Percentiles rank a stretch among this genome's conserved stretches.
phyloP scores from a whole-genome alignment of 2,888 invertebrate species.

The Nomada fabriciana region DNA sequence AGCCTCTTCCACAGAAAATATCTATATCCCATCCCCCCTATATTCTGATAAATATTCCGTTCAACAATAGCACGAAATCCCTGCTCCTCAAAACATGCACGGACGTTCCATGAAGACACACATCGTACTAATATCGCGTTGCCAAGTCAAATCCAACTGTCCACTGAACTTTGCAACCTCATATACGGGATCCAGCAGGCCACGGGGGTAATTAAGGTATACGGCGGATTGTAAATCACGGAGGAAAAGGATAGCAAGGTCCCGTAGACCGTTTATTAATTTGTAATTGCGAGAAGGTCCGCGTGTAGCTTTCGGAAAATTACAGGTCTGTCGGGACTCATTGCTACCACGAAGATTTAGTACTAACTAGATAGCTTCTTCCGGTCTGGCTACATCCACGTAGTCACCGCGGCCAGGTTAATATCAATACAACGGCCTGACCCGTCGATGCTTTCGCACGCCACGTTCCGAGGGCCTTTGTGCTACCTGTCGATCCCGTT shows the following conservation, averaged over 20 bases:
- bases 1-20: too few species aligned
- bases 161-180: constrained; percentile 59
- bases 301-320: constrained; percentile 77
- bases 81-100: too few species aligned
- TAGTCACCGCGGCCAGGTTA: constrained; percentile 15
- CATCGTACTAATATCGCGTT: background rate
- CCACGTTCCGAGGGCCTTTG: constrained; percentile 37
- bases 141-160: constrained; percentile 12
- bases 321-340: constrained; percentile 75
- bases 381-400: constrained; percentile 37
- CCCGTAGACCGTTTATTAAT: constrained; percentile 79
- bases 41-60: too few species aligned
- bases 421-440: constrained; percentile 48
- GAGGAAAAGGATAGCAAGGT: constrained; percentile 61
- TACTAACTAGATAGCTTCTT: constrained; percentile 74
- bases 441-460: constrained; percentile 60
- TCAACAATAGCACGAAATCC: background rate
- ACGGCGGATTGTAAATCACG: constrained; percentile 77
- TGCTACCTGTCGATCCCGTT: constrained; percentile 66
- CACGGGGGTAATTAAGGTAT: constrained; percentile 75
- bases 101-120: background rate
- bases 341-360: constrained; percentile 77
- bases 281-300: constrained; percentile 77
- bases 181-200: constrained; percentile 37
- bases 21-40: too few species aligned